Conservation (phyloP, 2,113 vertebrate species). For the Hippotragus niger region DNA sequence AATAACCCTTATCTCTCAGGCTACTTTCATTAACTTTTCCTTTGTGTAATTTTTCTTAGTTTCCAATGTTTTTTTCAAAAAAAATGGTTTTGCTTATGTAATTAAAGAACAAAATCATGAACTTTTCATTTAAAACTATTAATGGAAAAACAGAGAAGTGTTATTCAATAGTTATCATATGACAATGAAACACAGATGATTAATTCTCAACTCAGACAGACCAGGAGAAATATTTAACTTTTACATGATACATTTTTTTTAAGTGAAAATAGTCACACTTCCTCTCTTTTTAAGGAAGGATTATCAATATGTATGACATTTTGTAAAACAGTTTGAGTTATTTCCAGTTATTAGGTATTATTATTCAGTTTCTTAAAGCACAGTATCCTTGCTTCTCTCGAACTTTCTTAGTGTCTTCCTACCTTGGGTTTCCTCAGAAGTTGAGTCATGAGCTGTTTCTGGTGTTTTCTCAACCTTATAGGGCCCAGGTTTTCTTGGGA, state of each 20-base stretch:
- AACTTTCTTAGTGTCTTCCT: neutral
- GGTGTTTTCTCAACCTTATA: neutral
- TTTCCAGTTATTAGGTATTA: neutral
- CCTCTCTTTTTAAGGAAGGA: neutral
- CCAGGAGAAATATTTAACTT: neutral
- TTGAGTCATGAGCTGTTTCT: neutral
- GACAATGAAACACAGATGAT: neutral
- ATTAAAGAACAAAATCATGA: neutral
- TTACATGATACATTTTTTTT: neutral
- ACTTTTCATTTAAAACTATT: neutral
- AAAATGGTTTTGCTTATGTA: neutral
- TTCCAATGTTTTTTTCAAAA: neutral
- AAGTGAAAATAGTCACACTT: neutral
- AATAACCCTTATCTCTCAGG: neutral
- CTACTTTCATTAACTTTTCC: slow-evolving; percentile 1
- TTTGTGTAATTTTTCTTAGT: neutral
- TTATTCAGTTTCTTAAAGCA: neutral
- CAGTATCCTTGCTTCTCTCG: neutral
- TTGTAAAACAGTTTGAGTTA: neutral
- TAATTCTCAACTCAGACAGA: neutral
- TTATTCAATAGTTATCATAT: neutral
- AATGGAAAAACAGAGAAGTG: neutral
- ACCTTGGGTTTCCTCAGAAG: neutral
- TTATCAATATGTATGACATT: neutral
- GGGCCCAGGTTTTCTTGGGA: neutral